Conservation (phyloP, 1,140 invertebrate species). For the Odontomachus brunneus region DNA sequence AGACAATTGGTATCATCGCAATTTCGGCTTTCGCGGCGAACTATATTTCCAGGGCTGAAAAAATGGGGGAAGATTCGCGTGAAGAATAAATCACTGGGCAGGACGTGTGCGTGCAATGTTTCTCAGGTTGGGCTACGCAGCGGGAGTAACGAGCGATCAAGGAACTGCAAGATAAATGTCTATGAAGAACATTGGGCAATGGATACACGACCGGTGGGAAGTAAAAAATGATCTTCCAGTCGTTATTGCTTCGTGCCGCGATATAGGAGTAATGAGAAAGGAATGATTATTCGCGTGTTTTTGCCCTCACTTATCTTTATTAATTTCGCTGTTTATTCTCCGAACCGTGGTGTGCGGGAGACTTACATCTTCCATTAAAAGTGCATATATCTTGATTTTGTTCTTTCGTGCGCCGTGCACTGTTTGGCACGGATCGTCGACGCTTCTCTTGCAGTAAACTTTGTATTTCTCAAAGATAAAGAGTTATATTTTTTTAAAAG, state of each 20-base stretch:
- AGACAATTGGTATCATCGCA: slow-evolving; percentile 6
- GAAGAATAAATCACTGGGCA: slow-evolving; percentile 44
- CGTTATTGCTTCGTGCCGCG: slow-evolving; percentile 36
- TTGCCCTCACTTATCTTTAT: slow-evolving; percentile 7
- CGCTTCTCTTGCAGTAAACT: background rate
- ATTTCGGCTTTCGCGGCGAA: background rate
- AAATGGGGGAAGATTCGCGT: slow-evolving; percentile 36
- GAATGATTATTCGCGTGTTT: slow-evolving; percentile 46
- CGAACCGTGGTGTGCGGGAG: background rate
- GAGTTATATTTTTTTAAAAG: background rate
- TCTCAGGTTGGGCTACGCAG: slow-evolving; percentile 45
- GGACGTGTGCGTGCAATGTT: slow-evolving; percentile 46
- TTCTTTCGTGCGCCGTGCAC: background rate
- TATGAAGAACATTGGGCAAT: slow-evolving; percentile 37
- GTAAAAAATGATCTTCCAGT: slow-evolving; percentile 62
- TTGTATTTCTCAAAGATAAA: background rate
- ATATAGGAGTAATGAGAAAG: slow-evolving; percentile 40
- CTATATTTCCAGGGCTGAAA: slow-evolving; percentile 28
- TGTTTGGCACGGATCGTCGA: background rate
- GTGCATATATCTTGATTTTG: background rate
- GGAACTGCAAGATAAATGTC: slow-evolving; percentile 57
- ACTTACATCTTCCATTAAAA: background rate
- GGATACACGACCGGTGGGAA: slow-evolving; percentile 15
- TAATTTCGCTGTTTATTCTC: slow-evolving; percentile 47
- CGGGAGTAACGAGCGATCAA: slow-evolving; percentile 57